Evolutionary conservation across 2,888 invertebrate species (phyloP).

Genomic region (Dasypolia templi): DNA sequence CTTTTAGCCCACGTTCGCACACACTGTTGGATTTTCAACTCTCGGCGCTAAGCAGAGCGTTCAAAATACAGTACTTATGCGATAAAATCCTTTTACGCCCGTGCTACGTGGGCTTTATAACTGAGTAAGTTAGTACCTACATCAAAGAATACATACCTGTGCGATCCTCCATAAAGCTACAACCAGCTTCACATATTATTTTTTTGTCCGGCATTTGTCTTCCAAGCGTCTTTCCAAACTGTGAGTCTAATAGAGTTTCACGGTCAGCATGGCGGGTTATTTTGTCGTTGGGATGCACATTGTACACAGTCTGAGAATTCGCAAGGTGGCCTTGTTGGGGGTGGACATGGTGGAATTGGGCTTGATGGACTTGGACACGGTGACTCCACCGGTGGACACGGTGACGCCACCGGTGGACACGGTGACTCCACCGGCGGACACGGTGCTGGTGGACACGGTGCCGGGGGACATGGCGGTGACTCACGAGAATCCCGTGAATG

Average conservation of each 20-base stretch:
- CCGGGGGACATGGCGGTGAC: background rate
- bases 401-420: background rate
- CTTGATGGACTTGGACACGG: too few species aligned
- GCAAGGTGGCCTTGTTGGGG: too few species aligned
- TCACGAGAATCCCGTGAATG: slow-evolving; percentile 18
- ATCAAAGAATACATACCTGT: slow-evolving; percentile 13
- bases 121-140: background rate
- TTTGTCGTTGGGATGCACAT: background rate
- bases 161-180: background rate
- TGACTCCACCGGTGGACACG: background rate
- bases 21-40: too few species aligned
- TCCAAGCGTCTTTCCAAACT: background rate
- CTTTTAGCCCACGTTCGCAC: too few species aligned
- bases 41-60: too few species aligned
- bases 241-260: background rate
- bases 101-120: too few species aligned
- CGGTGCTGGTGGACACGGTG: background rate
- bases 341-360: background rate
- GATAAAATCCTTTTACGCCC: too few species aligned
- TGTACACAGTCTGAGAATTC: too few species aligned
- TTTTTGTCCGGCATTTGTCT: slow-evolving; percentile 5
- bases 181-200: background rate
- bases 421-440: too few species aligned
- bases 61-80: too few species aligned
- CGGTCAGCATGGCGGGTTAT: background rate